These are phyloP conservation scores for Thalpophila matura DNA, from an alignment of 2,888 invertebrate species.

Conservation along the genomic window DNA sequence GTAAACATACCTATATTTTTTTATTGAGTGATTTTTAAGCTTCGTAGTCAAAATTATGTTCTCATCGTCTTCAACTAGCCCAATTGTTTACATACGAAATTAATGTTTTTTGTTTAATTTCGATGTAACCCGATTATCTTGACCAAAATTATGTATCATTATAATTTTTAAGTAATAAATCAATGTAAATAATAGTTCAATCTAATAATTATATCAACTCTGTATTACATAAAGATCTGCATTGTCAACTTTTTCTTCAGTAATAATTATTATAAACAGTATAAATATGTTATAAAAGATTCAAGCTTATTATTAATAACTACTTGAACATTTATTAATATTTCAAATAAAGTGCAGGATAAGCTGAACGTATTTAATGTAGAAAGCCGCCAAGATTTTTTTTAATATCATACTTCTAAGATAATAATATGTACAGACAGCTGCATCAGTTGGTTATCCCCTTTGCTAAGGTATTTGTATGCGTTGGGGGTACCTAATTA, in stretches of 20 bases:
- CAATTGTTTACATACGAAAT: slow-evolving; percentile 32
- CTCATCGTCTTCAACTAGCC: slow-evolving; percentile 53
- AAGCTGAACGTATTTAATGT: slow-evolving; percentile 13
- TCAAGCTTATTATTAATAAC: slow-evolving; percentile 45
- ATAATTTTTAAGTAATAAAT: slow-evolving; percentile 22
- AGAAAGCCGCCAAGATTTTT: slow-evolving; percentile 1
- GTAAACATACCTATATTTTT: slow-evolving; percentile 36
- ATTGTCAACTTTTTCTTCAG: slow-evolving; percentile 38
- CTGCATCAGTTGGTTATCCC: slow-evolving; percentile 16
- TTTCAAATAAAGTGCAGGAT: slow-evolving; percentile 12
- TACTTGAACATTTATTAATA: slow-evolving; percentile 23
- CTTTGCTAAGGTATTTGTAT: too few relatives aligned
- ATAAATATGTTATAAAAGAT: slow-evolving; percentile 43
- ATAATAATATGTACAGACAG: not conserved
- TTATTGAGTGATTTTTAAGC: slow-evolving; percentile 37
- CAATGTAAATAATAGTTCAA: slow-evolving; percentile 58
- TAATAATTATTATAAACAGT: slow-evolving; percentile 39
- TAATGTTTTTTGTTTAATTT: slow-evolving; percentile 5
- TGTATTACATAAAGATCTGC: slow-evolving; percentile 43
- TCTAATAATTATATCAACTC: slow-evolving; percentile 39
- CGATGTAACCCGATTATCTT: not conserved
- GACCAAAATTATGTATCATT: slow-evolving; percentile 30
- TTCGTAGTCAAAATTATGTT: slow-evolving; percentile 57
- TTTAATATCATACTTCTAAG: not conserved
- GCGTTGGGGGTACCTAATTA: too few relatives aligned